A percentile compares a stretch with the other conserved stretches of the same genome.
Evolutionary conservation across 2,797 vertebrate species (phyloP).

Genomic region (Liparis tanakae): DNA sequence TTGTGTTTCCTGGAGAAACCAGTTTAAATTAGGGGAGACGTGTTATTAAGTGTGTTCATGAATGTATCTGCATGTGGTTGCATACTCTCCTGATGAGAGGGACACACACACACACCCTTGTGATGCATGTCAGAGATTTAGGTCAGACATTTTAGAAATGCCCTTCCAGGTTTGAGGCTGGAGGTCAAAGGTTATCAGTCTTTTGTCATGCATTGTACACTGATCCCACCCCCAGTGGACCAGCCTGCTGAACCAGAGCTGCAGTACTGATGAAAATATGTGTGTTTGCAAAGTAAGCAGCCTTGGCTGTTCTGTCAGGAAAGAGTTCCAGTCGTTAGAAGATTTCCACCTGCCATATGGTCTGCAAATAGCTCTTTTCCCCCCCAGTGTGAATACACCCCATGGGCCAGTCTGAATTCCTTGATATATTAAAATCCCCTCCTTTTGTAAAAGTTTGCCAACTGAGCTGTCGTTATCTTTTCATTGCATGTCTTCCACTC

Average conservation of each 20-base stretch:
- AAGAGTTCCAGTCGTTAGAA: constrained; percentile 28
- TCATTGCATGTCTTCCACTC: constrained; percentile 26
- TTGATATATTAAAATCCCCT: constrained; percentile 18
- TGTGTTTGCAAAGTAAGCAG: constrained; percentile 32
- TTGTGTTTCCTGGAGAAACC: constrained; percentile 26
- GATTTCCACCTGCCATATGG: constrained; percentile 45
- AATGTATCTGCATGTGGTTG: background rate
- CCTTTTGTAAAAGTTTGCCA: constrained; percentile 23
- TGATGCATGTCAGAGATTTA: constrained; percentile 37
- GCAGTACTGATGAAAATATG: constrained; percentile 12
- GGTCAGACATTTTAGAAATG: constrained; percentile 44
- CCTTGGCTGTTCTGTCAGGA: constrained; percentile 22
- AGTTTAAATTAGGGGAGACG: constrained; percentile 6
- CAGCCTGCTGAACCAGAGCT: constrained; percentile 33
- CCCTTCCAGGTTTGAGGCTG: constrained; percentile 40
- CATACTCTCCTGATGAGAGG: background rate
- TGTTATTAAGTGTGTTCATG: background rate
- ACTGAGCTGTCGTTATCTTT: constrained; percentile 9
- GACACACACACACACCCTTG: background rate
- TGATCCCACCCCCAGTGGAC: constrained; percentile 54
- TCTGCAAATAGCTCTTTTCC: constrained; percentile 17
- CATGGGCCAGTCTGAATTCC: constrained; percentile 15
- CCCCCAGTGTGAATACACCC: background rate
- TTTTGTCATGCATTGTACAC: constrained; percentile 25
- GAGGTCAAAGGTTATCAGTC: constrained; percentile 62